Evolutionary conservation across 1,140 invertebrate genomes (phyloP).

Genomic region (Dryas iulia): DNA sequence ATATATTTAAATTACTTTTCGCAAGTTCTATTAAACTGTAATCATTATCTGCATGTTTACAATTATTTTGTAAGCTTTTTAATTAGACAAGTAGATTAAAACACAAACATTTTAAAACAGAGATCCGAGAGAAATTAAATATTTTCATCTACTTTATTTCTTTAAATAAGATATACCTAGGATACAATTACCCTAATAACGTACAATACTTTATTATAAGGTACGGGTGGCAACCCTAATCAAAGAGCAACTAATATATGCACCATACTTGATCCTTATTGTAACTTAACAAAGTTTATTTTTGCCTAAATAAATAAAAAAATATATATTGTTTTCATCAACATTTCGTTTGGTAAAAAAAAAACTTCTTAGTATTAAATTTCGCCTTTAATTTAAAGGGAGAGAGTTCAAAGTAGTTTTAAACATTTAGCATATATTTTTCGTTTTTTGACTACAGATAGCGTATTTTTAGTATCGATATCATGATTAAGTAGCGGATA

Average conservation of each 20-base stretch:
- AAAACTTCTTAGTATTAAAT: background rate
- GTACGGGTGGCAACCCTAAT: too few relatives aligned
- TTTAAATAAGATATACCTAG: too few relatives aligned
- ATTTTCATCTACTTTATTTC: too few relatives aligned
- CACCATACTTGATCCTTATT: background rate
- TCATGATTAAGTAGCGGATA: constrained; percentile 9
- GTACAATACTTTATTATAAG: too few relatives aligned
- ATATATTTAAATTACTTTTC: too few relatives aligned
- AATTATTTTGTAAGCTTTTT: too few relatives aligned
- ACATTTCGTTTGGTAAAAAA: constrained; percentile 15
- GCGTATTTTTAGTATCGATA: constrained; percentile 18
- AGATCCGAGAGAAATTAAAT: too few relatives aligned
- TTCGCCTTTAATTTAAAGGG: background rate
- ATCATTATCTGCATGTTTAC: too few relatives aligned
- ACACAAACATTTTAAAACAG: too few relatives aligned
- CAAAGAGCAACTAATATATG: constrained; percentile 5
- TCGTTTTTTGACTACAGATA: constrained; percentile 10
- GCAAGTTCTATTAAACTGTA: too few relatives aligned
- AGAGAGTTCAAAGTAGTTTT: background rate
- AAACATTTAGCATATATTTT: background rate
- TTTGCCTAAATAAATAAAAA: background rate
- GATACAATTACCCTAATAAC: too few relatives aligned
- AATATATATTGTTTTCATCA: background rate
- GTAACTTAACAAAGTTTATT: background rate
- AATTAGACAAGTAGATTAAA: too few relatives aligned